Conservation (phyloP, 2,113 vertebrate species). For the Gallinago undulata region DNA sequence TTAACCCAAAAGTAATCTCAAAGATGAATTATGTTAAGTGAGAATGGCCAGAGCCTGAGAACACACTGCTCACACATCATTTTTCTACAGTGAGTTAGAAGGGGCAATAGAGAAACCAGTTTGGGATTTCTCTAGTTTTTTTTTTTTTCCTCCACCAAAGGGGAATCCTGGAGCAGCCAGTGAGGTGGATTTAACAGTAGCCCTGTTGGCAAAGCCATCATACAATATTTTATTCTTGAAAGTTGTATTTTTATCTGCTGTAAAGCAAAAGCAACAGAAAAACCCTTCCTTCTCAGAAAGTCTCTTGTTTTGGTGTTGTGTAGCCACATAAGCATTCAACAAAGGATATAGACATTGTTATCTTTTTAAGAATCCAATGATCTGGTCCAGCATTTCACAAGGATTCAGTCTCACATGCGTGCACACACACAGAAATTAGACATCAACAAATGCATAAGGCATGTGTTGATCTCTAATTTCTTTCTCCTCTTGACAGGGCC, state of each 20-base stretch:
- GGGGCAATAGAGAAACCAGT: not conserved
- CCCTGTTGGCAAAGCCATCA: not conserved
- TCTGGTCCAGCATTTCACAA: not conserved
- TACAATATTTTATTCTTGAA: not conserved
- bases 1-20: not conserved
- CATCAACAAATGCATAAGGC: not conserved
- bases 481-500: not conserved
- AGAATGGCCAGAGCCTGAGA: not conserved
- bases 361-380: not conserved
- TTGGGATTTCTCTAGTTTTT: not conserved
- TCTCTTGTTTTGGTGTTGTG: not conserved
- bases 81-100: not conserved
- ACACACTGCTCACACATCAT: not conserved
- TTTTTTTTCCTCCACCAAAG: not conserved
- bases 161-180: not conserved
- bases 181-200: not conserved
- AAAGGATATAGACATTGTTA: not conserved
- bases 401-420: not conserved
- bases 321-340: not conserved
- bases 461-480: not conserved
- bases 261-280: not conserved
- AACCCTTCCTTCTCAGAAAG: not conserved
- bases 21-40: not conserved
- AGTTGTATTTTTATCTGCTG: not conserved
- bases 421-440: not conserved